Evolutionary conservation across 2,888 invertebrate genomes (phyloP), one percentile per base, ranked within the genome.

Genomic region (Drosophila dives): DNA sequence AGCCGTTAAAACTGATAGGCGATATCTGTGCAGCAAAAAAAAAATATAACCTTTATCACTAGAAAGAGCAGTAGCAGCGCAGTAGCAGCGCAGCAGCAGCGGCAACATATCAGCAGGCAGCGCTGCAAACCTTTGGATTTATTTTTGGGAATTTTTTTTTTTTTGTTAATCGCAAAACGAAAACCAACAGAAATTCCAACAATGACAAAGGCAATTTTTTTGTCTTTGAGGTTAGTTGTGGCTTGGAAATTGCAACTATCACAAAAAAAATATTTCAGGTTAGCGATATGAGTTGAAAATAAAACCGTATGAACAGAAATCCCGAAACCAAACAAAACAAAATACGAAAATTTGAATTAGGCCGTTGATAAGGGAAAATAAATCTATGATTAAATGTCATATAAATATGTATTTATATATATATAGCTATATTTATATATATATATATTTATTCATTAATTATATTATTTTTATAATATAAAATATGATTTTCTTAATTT

Each of bases 1-100:
- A 64, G 72, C 60, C 80, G 58, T 66, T 60, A 32, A 56, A 36
- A 11, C 72, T 64, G 79, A 79, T 81, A 81, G 63, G 69, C 59
- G 48, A 6, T 69, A 81, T 81, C 69, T 69, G 10, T 2, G 34
- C 66, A 72, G 68, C 77, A 77, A 66, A 61, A 58, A 50, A 23
- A 51, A 34, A 50, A 29, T 48, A 34, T 4, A 50, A 10, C 20
- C 45, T 20, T 69, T 81, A 77, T 81, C 78, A 61, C 53, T 58
- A 12, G 40, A n/a, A 54, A n/a, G 4, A 29, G 49, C 49, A 17
- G 26, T n/a, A 49, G 26, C 23, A 48, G 23, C 7, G 10, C 40
- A 34, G 42, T 26, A 29, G 49, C 49, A 50, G n/a, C 20, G 11
- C 26, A 54, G 17, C 55, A 38, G 53, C 48, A 40, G 36, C 42